These are phyloP conservation scores for Bombylius major DNA, from an alignment of 2,888 invertebrate species.

Conservation along the genomic window DNA sequence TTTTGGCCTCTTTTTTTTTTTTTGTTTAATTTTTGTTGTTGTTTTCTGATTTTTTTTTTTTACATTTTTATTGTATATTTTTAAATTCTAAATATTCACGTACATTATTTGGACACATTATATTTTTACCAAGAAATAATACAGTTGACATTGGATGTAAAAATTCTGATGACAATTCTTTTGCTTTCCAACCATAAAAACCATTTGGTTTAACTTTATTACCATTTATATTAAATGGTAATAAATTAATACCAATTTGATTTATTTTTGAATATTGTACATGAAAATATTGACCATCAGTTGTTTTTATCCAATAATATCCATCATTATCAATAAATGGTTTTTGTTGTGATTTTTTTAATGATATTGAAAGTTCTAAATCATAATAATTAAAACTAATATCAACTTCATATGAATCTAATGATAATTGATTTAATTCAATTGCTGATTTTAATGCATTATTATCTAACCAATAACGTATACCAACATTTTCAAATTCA, in stretches of 20 bases:
- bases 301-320: slow-evolving; percentile 82
- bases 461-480: slow-evolving; percentile 82
- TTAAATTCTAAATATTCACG: no score
- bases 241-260: slow-evolving; percentile 62
- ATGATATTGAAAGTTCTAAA: slow-evolving; percentile 55
- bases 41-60: no score
- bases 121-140: slow-evolving; percentile 65
- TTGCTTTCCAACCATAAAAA: slow-evolving; percentile 65
- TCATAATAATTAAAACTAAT: slow-evolving; percentile 72
- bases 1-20: no score
- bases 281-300: slow-evolving; percentile 75
- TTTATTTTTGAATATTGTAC: slow-evolving; percentile 71
- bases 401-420: slow-evolving; percentile 84
- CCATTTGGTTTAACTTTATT: slow-evolving; percentile 78
- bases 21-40: no score
- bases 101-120: slow-evolving; percentile 82
- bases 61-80: no score
- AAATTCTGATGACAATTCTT: slow-evolving; percentile 76
- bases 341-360: slow-evolving; percentile 51
- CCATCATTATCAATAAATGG: slow-evolving; percentile 67
- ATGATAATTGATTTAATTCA: slow-evolving; percentile 43
- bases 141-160: slow-evolving; percentile 78
- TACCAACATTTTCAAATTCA: slow-evolving; percentile 61
- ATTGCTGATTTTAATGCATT: slow-evolving; percentile 77
- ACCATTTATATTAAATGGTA: slow-evolving; percentile 73